Conservation (phyloP, 2,113 vertebrate species). For the Macroglossus sobrinus region DNA sequence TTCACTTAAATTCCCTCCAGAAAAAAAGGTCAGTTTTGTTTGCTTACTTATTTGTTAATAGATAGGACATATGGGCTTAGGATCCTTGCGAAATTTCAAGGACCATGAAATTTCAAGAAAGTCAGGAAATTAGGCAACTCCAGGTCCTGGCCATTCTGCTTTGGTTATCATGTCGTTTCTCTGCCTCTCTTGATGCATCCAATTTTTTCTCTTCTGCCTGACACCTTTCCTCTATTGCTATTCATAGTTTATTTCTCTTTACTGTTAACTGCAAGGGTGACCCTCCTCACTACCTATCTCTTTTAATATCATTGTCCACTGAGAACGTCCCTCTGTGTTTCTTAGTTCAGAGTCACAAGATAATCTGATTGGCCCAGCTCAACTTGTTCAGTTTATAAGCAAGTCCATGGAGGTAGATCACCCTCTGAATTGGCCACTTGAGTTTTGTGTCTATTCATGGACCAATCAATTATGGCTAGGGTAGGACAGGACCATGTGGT, state of each 20-base stretch:
- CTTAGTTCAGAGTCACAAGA: neutral
- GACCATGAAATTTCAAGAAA: neutral
- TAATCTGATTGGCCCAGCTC: neutral
- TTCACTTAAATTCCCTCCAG: neutral
- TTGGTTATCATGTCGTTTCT: neutral
- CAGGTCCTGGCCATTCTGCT: neutral
- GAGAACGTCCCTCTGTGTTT: neutral
- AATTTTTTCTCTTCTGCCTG: neutral
- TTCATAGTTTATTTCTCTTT: neutral
- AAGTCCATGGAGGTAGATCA: neutral
- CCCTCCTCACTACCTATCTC: neutral
- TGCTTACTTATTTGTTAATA: neutral
- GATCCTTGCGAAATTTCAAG: neutral
- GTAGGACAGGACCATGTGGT: neutral
- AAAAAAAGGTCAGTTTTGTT: neutral
- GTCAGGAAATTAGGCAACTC: neutral
- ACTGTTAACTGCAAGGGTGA: neutral
- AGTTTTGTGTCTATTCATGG: neutral
- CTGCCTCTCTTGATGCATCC: neutral
- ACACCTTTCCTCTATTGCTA: neutral
- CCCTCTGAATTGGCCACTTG: neutral
- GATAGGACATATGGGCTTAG: neutral
- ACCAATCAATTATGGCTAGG: neutral
- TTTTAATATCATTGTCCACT: neutral
- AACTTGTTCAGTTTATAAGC: neutral